phyloP scores from a whole-genome alignment of 2,888 invertebrate genomes.

The Coenonympha arcania region DNA sequence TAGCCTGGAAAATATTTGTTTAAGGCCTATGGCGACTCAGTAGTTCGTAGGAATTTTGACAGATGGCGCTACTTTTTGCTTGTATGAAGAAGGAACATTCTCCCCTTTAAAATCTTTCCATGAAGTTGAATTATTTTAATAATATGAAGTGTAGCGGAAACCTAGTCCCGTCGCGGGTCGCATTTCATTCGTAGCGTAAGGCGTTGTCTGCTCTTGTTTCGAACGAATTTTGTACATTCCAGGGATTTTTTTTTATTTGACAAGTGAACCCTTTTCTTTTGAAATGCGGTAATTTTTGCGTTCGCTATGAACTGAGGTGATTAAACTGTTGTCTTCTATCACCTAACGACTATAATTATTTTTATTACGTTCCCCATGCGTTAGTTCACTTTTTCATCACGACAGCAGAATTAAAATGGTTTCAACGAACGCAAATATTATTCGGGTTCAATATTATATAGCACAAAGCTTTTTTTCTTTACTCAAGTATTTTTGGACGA shows the following conservation, averaged over 20 bases:
- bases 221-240: slow-evolving; percentile 69
- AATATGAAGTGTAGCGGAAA: slow-evolving; percentile 53
- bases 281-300: neutral
- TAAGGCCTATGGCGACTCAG: too few relatives aligned
- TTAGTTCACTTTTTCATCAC: too few relatives aligned
- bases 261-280: slow-evolving; percentile 9
- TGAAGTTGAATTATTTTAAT: slow-evolving; percentile 32
- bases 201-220: slow-evolving; percentile 45
- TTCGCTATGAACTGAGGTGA: neutral
- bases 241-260: slow-evolving; percentile 39
- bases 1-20: too few relatives aligned
- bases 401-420: slow-evolving; percentile 25
- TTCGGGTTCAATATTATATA: slow-evolving; percentile 9
- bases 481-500: slow-evolving; percentile 26
- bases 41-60: too few relatives aligned
- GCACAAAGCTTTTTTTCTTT: slow-evolving; percentile 26
- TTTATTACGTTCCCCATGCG: too few relatives aligned
- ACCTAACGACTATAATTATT: too few relatives aligned
- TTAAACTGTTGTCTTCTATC: too few relatives aligned
- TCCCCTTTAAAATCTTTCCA: neutral
- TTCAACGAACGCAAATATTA: slow-evolving; percentile 32
- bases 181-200: slow-evolving; percentile 67
- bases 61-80: too few relatives aligned
- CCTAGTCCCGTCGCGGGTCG: slow-evolving; percentile 68
- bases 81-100: too few relatives aligned